Conservation (phyloP, 2,113 vertebrate genomes). For the Isichthys henryi region DNA sequence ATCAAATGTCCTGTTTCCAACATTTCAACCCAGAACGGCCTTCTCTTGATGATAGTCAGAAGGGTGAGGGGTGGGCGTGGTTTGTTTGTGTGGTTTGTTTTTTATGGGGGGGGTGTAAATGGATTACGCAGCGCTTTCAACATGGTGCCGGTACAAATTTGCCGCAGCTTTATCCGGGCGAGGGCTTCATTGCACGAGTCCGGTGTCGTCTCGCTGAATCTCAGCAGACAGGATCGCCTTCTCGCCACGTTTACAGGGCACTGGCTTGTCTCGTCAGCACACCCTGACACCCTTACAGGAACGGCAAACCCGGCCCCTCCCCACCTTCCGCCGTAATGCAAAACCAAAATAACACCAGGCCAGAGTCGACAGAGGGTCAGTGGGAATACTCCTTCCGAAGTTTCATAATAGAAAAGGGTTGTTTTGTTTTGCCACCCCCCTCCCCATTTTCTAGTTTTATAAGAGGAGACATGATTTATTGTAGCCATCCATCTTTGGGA, state of each 20-base stretch:
- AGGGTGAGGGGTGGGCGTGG: background rate
- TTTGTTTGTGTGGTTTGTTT: background rate
- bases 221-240: background rate
- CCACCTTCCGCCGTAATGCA: conserved; percentile 63
- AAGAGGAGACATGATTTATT: conserved; percentile 95
- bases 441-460: conserved; percentile 70
- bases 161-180: background rate
- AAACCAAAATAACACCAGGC: conserved; percentile 66
- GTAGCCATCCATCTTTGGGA: conserved; percentile 94
- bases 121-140: background rate
- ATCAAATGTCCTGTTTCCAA: background rate
- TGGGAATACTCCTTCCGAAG: conserved; percentile 33
- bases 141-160: background rate
- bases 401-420: conserved; percentile 49
- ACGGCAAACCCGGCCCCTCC: background rate
- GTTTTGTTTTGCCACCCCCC: conserved; percentile 72
- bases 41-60: background rate
- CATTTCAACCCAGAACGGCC: background rate
- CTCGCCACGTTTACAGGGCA: background rate
- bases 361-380: conserved; percentile 47
- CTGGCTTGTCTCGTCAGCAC: background rate
- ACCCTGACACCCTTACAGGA: background rate
- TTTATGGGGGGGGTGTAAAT: background rate
- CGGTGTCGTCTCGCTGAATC: background rate
- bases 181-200: background rate